Percentiles rank a stretch among this genome's conserved stretches.
Conservation (phyloP, 2,888 invertebrate genomes). For the Diarsia mendica region DNA sequence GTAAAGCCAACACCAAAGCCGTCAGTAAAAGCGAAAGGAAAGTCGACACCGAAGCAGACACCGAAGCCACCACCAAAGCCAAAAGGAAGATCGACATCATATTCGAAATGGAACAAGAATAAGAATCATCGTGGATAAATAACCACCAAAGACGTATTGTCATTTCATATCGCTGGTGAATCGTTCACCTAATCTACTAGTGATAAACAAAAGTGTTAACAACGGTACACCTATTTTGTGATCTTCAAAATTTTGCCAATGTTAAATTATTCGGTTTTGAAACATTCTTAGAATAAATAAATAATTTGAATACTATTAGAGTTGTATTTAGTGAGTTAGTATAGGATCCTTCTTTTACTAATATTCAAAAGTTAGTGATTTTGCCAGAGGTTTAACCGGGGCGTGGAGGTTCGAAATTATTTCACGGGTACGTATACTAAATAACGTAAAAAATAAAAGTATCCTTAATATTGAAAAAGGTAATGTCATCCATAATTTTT, state of each 20-base stretch:
- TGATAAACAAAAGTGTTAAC: neutral
- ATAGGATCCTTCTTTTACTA: too few species aligned
- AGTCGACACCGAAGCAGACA: neutral
- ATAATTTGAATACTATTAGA: neutral
- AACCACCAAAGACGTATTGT: neutral
- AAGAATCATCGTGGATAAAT: neutral
- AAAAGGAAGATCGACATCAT: neutral
- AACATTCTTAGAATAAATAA: neutral
- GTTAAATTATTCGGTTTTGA: neutral
- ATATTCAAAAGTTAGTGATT: too few species aligned
- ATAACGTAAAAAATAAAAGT: too few species aligned
- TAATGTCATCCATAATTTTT: neutral
- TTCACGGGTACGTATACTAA: too few species aligned
- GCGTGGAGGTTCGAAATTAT: too few species aligned
- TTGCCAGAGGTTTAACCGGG: too few species aligned
- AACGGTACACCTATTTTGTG: neutral
- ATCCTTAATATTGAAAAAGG: too few species aligned
- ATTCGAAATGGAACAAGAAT: neutral
- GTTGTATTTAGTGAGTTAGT: neutral
- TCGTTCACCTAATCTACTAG: neutral
- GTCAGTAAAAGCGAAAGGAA: neutral
- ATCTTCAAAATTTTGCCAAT: neutral
- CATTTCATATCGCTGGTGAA: neutral
- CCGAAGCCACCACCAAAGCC: neutral
- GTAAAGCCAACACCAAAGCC: neutral